A percentile compares a stretch with the other conserved stretches of the same genome.
These are phyloP conservation scores for Scartelaos histophorus DNA, from an alignment of 2,113 vertebrate genomes.

Conservation along the genomic window DNA sequence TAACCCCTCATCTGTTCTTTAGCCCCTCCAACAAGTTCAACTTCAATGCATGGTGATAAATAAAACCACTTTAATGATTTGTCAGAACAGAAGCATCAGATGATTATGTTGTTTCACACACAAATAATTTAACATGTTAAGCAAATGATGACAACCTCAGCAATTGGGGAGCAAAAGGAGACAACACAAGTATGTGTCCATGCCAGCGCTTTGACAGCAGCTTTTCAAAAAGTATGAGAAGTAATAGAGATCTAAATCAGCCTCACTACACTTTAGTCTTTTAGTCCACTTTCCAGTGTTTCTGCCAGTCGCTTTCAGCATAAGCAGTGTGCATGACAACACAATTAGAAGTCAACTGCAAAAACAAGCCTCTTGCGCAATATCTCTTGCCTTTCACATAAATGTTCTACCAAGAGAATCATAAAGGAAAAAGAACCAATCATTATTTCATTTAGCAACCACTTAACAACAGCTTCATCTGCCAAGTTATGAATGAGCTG, in stretches of 20 bases:
- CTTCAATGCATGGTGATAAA: slow-evolving; percentile 2
- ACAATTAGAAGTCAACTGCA: slow-evolving; percentile 6
- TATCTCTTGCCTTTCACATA: neutral
- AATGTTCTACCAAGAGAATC: neutral
- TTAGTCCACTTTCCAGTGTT: slow-evolving; percentile 62
- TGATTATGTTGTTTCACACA: neutral
- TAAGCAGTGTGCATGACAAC: slow-evolving; percentile 15
- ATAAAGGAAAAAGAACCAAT: neutral
- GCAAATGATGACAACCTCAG: slow-evolving; percentile 13
- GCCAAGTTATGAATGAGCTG: neutral
- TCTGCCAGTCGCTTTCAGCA: slow-evolving; percentile 56
- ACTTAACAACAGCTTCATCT: neutral
- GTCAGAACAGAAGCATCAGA: slow-evolving; percentile 38
- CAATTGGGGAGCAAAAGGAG: slow-evolving; percentile 9
- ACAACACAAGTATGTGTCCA: slow-evolving; percentile 26
- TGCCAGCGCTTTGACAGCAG: slow-evolving; percentile 35
- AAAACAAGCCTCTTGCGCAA: slow-evolving; percentile 29
- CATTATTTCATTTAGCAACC: neutral
- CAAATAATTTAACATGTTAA: slow-evolving; percentile 16
- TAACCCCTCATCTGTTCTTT: neutral
- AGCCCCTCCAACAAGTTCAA: neutral
- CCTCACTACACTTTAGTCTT: slow-evolving; percentile 35
- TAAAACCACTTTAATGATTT: slow-evolving; percentile 54
- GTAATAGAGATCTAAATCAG: slow-evolving; percentile 58
- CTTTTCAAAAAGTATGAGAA: slow-evolving; percentile 23